phyloP scores from a whole-genome alignment of 2,888 invertebrate genomes.

The Cosmorhoe ocellata region DNA sequence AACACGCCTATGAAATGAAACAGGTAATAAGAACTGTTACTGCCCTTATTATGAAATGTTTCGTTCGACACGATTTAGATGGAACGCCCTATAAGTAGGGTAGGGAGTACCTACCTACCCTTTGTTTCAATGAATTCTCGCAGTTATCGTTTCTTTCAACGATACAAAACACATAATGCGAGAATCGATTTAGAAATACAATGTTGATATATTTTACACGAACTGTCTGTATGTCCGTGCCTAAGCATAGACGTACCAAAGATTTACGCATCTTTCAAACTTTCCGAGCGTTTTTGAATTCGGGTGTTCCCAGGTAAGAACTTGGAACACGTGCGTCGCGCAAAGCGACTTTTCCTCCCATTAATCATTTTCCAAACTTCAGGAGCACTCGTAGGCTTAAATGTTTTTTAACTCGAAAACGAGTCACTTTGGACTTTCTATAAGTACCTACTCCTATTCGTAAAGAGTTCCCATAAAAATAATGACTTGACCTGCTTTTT shows the following conservation, averaged over 20 bases:
- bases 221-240: too few species aligned
- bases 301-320: constrained; percentile 29
- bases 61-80: background rate
- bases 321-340: constrained; percentile 34
- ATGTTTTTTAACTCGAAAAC: constrained; percentile 26
- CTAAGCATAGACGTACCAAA: too few species aligned
- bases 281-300: constrained; percentile 9
- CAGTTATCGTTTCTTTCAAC: too few species aligned
- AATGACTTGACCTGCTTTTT: constrained; percentile 14
- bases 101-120: too few species aligned
- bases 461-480: constrained; percentile 16
- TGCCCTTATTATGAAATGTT: constrained; percentile 7
- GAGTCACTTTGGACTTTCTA: constrained; percentile 4
- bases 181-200: too few species aligned
- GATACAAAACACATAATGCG: too few species aligned
- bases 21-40: constrained; percentile 5
- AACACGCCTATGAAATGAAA: constrained; percentile 22
- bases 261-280: too few species aligned
- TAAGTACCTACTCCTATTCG: background rate
- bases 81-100: too few species aligned
- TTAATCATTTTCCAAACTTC: constrained; percentile 59
- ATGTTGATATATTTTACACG: too few species aligned
- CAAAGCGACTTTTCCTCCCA: constrained; percentile 42
- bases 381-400: constrained; percentile 36
- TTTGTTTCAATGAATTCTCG: too few species aligned